Evolutionary conservation across 2,888 invertebrate species (phyloP), one percentile per base, ranked within the genome.

Genomic region (Eristalis intricaria): DNA sequence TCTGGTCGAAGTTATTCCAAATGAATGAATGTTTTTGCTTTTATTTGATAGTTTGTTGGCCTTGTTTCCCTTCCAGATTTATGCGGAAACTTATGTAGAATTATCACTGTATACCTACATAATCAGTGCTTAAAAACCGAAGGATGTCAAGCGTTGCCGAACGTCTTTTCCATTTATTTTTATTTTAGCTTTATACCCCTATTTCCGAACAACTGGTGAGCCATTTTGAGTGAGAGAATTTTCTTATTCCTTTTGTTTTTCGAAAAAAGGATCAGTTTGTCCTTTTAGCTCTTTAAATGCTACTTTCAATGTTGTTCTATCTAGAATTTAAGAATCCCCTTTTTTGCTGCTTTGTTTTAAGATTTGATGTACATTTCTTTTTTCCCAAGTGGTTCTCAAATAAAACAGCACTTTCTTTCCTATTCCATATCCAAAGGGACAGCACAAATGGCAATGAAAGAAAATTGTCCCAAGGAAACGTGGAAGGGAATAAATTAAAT

Each of bases 131-230:
- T 74, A 50, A 60, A 60, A 60, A 60, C 60, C 26, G 38, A 65
- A 65, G n/a, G 56, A 71, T 56, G 64, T 38, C 58, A 60, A 68
- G 15, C 61, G 50, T 69, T 40, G 69, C 81, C 81, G 58, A 81
- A 81, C 50, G 81, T 75, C 81, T 82, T 82, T 69, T 81, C 81
- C 70, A 82, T 82, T 65, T 82, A 60, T 75, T 81, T 81, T 75
- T 81, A 81, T 75, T 81, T 81, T 58, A 43, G 35, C 58, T 82
- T 82, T 81, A 76, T 75, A 40, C 60, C 76, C 40, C 58, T 32
- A 75, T 82, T 82, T 70, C 64, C 64, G 64, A 32, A 75, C 81
- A 82, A 82, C 81, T 82, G 81, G 69, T 70, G 75, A 76, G 81
- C 75, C 76, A 76, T 70, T 76, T 65, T 70, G 70, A 82, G 69